Evolutionary conservation across 2,888 invertebrate species (phyloP), one percentile per base, ranked within the genome.

Genomic region (Lingula anatina): DNA sequence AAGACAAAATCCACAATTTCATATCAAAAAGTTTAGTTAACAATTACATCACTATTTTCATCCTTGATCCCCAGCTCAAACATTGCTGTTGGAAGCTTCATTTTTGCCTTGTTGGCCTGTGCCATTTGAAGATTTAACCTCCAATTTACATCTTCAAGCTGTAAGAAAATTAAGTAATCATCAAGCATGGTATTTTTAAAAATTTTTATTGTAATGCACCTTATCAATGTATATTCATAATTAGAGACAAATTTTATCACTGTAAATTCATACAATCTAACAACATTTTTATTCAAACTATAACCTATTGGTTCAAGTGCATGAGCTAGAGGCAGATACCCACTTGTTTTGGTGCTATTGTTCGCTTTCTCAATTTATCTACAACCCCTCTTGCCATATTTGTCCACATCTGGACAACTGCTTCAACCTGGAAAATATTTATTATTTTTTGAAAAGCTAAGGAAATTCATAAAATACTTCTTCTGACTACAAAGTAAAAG

Each of bases 141-240:
- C 76, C 76, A 76, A 49, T 73, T 71, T 3, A 75, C 65, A 43
- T 65, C 64, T 36, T 70, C 69, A 36, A 76, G 56, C 74, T 75
- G 63, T 23, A 55, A 50, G 25, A 36, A 15, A 50, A 47, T 44
- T 12, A 31, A 31, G 15, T n/a, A n/a, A n/a, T n/a, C n/a, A n/a
- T n/a, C n/a, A n/a, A n/a, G n/a, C n/a, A 24, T 23, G 5, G n/a
- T 41, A n/a, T n/a, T 25, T 2, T n/a, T 44, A 5, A 3, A 9
- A 27, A 18, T 15, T 7, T 9, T 23, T 23, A 31, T 15, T 18
- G 23, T 2, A 1, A 47, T 7, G 23, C 23, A n/a, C n/a, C n/a
- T n/a, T n/a, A n/a, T n/a, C n/a, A n/a, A n/a, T n/a, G n/a, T n/a
- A n/a, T n/a, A n/a, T n/a, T n/a, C n/a, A n/a, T n/a, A n/a, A n/a